Percentiles rank a stretch among this genome's conserved stretches.
These are phyloP conservation scores for Carollia perspicillata DNA, from an alignment of 2,113 vertebrate species.

Conservation along the genomic window DNA sequence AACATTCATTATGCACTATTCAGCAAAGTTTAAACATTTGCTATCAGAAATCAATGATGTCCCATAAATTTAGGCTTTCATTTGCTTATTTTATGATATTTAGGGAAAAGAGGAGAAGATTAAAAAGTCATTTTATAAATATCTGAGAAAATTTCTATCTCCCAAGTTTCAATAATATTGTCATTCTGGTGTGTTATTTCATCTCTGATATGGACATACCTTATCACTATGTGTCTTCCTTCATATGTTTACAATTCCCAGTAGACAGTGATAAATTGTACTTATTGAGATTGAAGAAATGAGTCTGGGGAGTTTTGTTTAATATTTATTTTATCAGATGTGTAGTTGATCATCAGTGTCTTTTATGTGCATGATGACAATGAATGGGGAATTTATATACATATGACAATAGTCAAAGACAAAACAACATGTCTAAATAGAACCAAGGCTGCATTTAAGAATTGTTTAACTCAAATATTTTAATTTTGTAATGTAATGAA, in stretches of 20 bases:
- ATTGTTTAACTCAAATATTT: neutral
- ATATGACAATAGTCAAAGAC: neutral
- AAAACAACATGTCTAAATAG: neutral
- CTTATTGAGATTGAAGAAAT: conserved; percentile 67
- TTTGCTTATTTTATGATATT: neutral
- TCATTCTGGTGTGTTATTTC: conserved; percentile 63
- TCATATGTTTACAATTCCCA: conserved; percentile 65
- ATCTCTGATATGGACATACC: conserved; percentile 44
- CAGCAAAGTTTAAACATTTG: neutral
- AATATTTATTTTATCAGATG: conserved; percentile 44
- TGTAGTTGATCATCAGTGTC: conserved; percentile 39
- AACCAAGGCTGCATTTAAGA: neutral
- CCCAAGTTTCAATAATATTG: conserved; percentile 63
- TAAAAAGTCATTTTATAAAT: neutral
- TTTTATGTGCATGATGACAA: conserved; percentile 16
- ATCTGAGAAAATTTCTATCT: conserved; percentile 35
- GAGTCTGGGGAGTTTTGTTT: conserved; percentile 57
- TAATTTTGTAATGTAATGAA: neutral
- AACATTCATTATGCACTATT: neutral
- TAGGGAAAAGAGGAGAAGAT: neutral
- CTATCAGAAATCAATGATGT: neutral
- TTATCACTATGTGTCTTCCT: conserved; percentile 66
- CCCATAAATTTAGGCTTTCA: neutral
- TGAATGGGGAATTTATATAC: conserved; percentile 12
- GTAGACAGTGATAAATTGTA: conserved; percentile 61